Percentiles rank a stretch among this genome's conserved stretches.
Conservation (phyloP, 2,797 vertebrate genomes). For the Pogoniulus pusillus region DNA sequence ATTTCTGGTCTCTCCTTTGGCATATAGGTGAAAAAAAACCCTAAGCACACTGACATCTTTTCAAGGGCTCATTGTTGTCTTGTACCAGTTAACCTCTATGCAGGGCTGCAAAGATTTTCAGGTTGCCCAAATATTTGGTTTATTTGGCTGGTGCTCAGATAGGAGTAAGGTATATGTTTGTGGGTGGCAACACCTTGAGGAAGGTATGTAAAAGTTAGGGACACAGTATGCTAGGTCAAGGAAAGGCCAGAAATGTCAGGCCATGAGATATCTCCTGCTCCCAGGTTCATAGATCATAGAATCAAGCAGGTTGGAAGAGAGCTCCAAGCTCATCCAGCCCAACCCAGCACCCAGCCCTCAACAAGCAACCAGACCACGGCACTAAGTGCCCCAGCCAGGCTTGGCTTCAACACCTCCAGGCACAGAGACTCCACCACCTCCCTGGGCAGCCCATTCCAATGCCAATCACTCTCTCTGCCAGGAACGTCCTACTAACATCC, state of each 20-base stretch:
- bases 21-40: neutral
- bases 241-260: neutral
- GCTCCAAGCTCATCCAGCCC: no score
- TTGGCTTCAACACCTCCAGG: no score
- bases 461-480: no score
- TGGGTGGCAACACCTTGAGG: neutral
- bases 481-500: no score
- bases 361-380: no score
- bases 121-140: neutral
- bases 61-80: neutral
- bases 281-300: no score
- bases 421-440: no score
- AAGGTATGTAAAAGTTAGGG: neutral
- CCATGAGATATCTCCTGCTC: neutral
- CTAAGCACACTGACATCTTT: neutral
- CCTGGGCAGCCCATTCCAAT: no score
- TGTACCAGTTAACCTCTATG: neutral
- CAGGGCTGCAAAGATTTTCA: neutral
- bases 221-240: neutral
- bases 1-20: conserved; percentile 64
- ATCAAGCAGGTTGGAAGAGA: no score
- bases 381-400: no score
- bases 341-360: no score
- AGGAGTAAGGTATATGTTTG: accelerated
- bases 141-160: neutral